These are phyloP conservation scores for Phyto melanocephala DNA, from an alignment of 2,888 invertebrate species.

Conservation along the genomic window DNA sequence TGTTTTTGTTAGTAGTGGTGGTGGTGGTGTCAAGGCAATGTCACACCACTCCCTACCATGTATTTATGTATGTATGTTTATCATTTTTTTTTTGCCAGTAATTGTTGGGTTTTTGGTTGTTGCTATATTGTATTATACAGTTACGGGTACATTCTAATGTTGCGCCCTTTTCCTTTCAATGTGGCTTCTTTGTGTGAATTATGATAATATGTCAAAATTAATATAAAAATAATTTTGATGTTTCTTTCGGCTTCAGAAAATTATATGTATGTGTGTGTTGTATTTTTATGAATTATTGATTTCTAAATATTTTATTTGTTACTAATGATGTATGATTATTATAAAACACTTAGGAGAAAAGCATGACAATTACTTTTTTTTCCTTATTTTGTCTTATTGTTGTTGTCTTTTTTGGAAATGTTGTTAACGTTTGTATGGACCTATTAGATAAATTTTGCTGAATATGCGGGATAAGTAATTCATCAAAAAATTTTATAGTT, in stretches of 20 bases:
- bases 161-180: not conserved
- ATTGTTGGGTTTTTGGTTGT: not conserved
- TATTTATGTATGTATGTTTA: not conserved
- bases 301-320: not conserved
- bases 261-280: not conserved
- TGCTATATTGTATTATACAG: not conserved
- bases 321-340: slow-evolving; percentile 25
- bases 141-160: slow-evolving; percentile 25
- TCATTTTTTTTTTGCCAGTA: slow-evolving; percentile 8
- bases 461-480: slow-evolving; percentile 33
- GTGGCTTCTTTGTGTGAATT: not conserved
- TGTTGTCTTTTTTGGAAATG: not conserved
- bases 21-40: not conserved
- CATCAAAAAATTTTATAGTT: not conserved
- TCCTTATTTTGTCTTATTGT: not conserved
- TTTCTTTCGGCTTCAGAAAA: not conserved
- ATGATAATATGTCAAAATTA: slow-evolving; percentile 33
- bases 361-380: not conserved
- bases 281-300: not conserved
- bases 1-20: not conserved
- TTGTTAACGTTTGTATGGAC: not conserved
- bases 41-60: slow-evolving; percentile 19
- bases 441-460: not conserved
- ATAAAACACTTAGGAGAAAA: slow-evolving; percentile 16
- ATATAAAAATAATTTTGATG: slow-evolving; percentile 23